Evolutionary conservation across 1,140 invertebrate genomes (phyloP).

Genomic region (Centruroides vittatus): DNA sequence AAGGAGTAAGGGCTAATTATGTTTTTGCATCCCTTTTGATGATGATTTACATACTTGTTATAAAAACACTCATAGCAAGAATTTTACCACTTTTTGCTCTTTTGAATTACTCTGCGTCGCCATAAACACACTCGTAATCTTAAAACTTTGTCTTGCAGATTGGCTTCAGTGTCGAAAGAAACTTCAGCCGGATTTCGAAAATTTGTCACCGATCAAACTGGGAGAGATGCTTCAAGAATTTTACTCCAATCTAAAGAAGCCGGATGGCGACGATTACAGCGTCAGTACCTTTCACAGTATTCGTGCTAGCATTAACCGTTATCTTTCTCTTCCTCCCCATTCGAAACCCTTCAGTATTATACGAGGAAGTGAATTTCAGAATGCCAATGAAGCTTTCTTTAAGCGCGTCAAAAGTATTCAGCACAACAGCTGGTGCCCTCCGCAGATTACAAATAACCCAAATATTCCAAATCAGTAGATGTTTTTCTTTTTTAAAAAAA

Average conservation of each 20-base stretch:
- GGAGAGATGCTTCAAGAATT: conserved; percentile 11
- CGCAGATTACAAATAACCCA: too few relatives aligned
- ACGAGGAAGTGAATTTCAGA: conserved; percentile 10
- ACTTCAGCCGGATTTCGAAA: conserved; percentile 5
- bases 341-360: conserved; percentile 14
- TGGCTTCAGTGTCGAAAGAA: conserved; percentile 6
- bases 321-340: conserved; percentile 13
- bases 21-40: too few relatives aligned
- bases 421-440: background rate
- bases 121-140: background rate
- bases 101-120: too few relatives aligned
- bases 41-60: too few relatives aligned
- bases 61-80: too few relatives aligned
- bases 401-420: conserved; percentile 1
- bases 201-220: background rate
- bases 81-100: too few relatives aligned
- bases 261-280: conserved; percentile 15
- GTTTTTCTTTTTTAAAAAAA: too few relatives aligned
- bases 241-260: conserved; percentile 12
- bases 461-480: too few relatives aligned
- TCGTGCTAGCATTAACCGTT: conserved; percentile 15
- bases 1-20: too few relatives aligned
- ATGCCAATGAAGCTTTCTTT: conserved; percentile 14
- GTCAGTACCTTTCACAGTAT: conserved; percentile 14
- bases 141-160: conserved; percentile 1